A percentile compares a stretch with the other conserved stretches of the same genome.
These are phyloP conservation scores for Pantherophis guttatus DNA, from an alignment of 2,113 vertebrate genomes.

Conservation along the genomic window DNA sequence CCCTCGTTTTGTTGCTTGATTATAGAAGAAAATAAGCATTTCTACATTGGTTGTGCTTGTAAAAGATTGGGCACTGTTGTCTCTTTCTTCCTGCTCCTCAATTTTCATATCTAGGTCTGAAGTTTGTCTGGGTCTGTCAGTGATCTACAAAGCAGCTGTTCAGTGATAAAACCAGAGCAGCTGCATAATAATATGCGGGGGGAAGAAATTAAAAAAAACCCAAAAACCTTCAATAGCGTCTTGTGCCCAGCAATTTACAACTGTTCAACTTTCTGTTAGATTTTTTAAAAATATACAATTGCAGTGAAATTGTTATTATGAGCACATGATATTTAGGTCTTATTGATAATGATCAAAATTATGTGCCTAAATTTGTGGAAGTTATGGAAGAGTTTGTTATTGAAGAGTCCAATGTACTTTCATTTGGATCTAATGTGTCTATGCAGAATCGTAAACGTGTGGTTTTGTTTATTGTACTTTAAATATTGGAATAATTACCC, in stretches of 20 bases:
- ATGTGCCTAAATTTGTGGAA: background rate
- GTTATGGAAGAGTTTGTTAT: background rate
- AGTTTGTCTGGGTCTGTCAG: constrained; percentile 5
- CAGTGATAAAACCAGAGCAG: constrained; percentile 21
- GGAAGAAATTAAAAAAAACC: background rate
- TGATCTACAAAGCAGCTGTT: constrained; percentile 30
- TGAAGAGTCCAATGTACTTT: background rate
- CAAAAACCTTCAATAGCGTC: background rate
- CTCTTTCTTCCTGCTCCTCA: background rate
- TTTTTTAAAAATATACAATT: background rate
- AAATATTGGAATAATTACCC: background rate
- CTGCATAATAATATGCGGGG: constrained; percentile 3
- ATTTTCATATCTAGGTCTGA: background rate
- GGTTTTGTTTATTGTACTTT: background rate
- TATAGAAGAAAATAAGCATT: background rate
- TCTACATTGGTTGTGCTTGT: background rate
- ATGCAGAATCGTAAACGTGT: background rate
- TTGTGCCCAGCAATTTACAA: background rate
- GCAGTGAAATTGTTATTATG: background rate
- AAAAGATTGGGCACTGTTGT: background rate
- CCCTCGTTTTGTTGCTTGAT: background rate
- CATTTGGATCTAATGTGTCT: background rate
- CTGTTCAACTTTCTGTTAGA: background rate
- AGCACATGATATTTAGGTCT: background rate
- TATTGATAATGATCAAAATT: background rate